Base-by-base conservation (phyloP, 2,113 vertebrate genomes). In the Benitochromis conjunctus region DNA sequence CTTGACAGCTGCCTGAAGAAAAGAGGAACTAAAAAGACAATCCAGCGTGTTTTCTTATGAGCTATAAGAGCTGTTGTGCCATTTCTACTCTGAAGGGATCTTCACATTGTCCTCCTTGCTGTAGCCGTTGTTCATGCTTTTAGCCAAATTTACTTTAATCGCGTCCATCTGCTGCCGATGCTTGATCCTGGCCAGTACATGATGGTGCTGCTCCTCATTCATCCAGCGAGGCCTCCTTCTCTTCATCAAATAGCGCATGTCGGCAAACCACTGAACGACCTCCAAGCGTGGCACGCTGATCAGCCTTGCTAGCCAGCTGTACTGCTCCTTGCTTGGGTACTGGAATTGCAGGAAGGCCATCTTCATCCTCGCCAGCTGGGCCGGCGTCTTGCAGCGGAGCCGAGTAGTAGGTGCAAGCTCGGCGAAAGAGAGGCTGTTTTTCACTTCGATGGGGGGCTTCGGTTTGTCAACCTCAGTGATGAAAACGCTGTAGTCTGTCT, bases 241-340 rank as follows among this genome's bases (percentile, higher is more conserved):
- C 88, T 97, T 98, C 31, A 98, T 58, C 41, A 95, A 94, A 54
- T 98, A 97, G 29, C 97, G 97, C 4, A 94, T 97, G 91, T 98
- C 96, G 2, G 95, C 92, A 64, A 96, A 98, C 97, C 97, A 98
- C 83, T 97, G 96, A 66, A 97, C 95, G 66, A 98, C 91, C 64
- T 80, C 77, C 5, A 91, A 41, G n/a, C 96, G 95, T 2, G 95
- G 93, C 38, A 97, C 79, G 29, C 95, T 94, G 0, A 95, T 96
- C 55, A 91, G 80, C 82, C 56, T 62, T 62, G 93, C 91, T 86
- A 98, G 92, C 7, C 58, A 83, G 9, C 84, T 64, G 93, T 97
- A 98, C 78, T 96, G 95, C 18, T 95, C 92, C 0, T 87, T 84
- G 14, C 89, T 91, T 74, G 97, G 97, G 95, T 97, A 98, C 62